Percentiles rank a stretch among this genome's conserved stretches.
These are phyloP conservation scores for Heliothis virescens DNA, from an alignment of 1,140 invertebrate genomes.

Conservation along the genomic window DNA sequence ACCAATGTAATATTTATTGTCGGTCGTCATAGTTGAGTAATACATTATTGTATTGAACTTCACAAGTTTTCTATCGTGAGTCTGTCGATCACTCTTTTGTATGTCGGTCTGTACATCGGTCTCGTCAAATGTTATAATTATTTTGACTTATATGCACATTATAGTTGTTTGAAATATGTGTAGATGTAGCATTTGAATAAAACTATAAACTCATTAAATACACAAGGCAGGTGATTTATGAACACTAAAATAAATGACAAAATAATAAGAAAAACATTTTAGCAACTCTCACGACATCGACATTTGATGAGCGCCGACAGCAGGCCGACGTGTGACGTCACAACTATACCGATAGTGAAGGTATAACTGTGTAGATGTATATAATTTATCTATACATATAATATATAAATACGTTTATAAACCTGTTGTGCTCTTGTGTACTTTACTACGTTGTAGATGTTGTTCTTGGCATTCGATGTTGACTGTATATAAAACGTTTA, in stretches of 20 bases:
- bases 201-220: neutral
- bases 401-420: conserved; percentile 69
- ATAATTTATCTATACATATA: conserved; percentile 53
- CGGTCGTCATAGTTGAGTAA: conserved; percentile 33
- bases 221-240: neutral
- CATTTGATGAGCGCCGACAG: neutral
- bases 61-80: conserved; percentile 36
- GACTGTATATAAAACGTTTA: conserved; percentile 80
- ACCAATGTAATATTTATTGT: conserved; percentile 49
- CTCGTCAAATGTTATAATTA: neutral
- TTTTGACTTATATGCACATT: conserved; percentile 5
- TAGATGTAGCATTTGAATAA: neutral
- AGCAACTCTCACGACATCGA: neutral
- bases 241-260: neutral
- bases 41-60: conserved; percentile 38
- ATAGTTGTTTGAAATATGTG: neutral
- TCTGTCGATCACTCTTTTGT: conserved; percentile 26
- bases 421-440: conserved; percentile 71
- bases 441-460: conserved; percentile 69
- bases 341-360: conserved; percentile 14
- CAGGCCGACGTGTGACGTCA: conserved; percentile 1
- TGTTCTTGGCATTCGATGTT: conserved; percentile 74
- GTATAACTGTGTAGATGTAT: conserved; percentile 45
- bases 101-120: neutral
- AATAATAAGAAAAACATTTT: neutral